Conservation (phyloP, 2,797 vertebrate species). For the Aldrovandia affinis region DNA sequence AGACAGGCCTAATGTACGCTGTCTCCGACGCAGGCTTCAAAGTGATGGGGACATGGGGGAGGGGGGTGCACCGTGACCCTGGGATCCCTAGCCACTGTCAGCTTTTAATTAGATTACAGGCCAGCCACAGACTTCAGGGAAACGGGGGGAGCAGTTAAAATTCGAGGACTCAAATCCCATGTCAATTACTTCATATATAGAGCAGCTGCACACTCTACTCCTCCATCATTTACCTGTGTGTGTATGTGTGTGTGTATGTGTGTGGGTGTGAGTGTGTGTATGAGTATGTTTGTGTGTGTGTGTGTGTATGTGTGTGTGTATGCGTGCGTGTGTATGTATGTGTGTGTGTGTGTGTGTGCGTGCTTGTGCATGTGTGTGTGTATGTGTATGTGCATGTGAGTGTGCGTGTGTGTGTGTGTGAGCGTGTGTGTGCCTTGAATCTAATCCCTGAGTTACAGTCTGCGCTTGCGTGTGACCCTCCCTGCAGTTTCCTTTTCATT, state of each 20-base stretch:
- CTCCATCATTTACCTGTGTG: slow-evolving; percentile 37
- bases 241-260: slow-evolving; percentile 43
- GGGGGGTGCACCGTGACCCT: slow-evolving; percentile 4
- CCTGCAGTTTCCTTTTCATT: not conserved
- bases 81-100: slow-evolving; percentile 26
- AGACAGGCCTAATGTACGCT: slow-evolving; percentile 26
- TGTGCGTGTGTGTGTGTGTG: slow-evolving; percentile 41
- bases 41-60: slow-evolving; percentile 12
- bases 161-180: slow-evolving; percentile 17
- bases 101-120: slow-evolving; percentile 21
- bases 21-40: slow-evolving; percentile 23
- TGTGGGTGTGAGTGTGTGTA: no score
- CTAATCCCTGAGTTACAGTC: not conserved
- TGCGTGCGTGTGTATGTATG: no score
- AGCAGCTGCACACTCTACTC: not conserved
- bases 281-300: no score
- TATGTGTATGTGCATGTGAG: no score
- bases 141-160: not conserved
- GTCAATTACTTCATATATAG: slow-evolving; percentile 8
- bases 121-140: slow-evolving; percentile 9
- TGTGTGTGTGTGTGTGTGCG: no score
- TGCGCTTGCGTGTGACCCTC: not conserved
- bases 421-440: slow-evolving; percentile 34
- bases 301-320: no score
- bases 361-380: slow-evolving; percentile 46